Conservation (phyloP, 2,797 vertebrate genomes). For the Craterocephalus amniculus region DNA sequence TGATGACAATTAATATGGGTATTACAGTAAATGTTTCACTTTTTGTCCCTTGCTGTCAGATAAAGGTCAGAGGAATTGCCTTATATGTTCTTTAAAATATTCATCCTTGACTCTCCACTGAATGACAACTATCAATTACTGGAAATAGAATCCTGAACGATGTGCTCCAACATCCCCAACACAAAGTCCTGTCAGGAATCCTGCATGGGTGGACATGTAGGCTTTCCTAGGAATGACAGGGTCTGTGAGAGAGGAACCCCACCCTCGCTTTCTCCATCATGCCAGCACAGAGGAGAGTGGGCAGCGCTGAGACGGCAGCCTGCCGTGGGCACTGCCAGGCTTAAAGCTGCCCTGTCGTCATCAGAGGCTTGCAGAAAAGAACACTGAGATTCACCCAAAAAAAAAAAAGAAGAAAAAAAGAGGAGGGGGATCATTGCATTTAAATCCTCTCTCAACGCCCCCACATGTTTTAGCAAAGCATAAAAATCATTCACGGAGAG, state of each 20-base stretch:
- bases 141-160: conserved; percentile 62
- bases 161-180: conserved; percentile 63
- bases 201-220: conserved; percentile 86
- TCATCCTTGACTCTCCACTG: conserved; percentile 41
- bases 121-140: conserved; percentile 60
- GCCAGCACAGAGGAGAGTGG: conserved; percentile 86
- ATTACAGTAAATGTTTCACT: conserved; percentile 64
- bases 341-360: conserved; percentile 87
- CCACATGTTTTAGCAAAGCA: conserved; percentile 88
- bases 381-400: conserved; percentile 82
- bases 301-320: conserved; percentile 86
- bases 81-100: conserved; percentile 54
- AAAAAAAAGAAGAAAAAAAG: conserved; percentile 67
- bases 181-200: conserved; percentile 83
- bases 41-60: conserved; percentile 66
- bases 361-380: conserved; percentile 84
- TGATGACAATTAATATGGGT: conserved; percentile 72
- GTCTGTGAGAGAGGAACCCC: conserved; percentile 86
- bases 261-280: conserved; percentile 80
- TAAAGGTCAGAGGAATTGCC: conserved; percentile 41
- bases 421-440: conserved; percentile 81
- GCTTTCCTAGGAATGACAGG: conserved; percentile 87
- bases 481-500: conserved; percentile 88
- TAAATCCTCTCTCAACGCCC: conserved; percentile 88
- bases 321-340: conserved; percentile 88